Evolutionary conservation across 2,797 vertebrate genomes (phyloP), one percentile per base, ranked within the genome.

Genomic region (Harpagifer antarcticus): DNA sequence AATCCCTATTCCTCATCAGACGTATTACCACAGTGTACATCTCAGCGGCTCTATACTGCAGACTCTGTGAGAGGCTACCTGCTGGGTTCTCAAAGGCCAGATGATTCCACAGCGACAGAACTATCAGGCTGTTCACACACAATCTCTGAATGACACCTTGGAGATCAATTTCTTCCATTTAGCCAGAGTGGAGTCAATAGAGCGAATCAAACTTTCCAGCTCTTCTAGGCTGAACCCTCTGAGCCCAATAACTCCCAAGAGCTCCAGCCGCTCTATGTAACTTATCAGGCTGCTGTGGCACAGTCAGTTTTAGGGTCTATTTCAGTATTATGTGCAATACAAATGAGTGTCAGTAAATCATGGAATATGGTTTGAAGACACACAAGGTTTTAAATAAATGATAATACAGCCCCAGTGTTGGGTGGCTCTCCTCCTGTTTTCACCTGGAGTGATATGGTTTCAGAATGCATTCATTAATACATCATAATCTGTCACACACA

Each of bases 151-250:
- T 78, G 82, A 80, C 79, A 89, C 86, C 72, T 80, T 78, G 74
- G 74, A 85, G 84, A 88, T 86, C 82, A 86, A 81, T 86, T 89
- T 75, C 78, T 81, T 85, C 78, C 79, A 86, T 85, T 86, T 73
- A 79, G 62, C 62, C 61, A 31, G 80, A 83, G 81, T 79, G 66
- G 59, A 86, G 80, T 85, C 78, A 85, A 75, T 75, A 63, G 64
- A 81, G 83, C 66, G 48, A 63, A 81, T 83, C 79, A 83, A 79
- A 79, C 78, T 65, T 78, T 78, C 60, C 79, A 55, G 62, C 72
- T 74, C 74, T 71, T 72, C 47, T 23, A 66, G 82, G 20, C 61
- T 57, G 72, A 83, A 72, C 61, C 78, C 76, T 74, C 61, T 31
- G 74, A 85, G 78, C 61, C 66, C 3, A 62, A 9, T 74, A 65